Conservation (phyloP, 1,140 invertebrate genomes). For the Aleiodes sp. region DNA sequence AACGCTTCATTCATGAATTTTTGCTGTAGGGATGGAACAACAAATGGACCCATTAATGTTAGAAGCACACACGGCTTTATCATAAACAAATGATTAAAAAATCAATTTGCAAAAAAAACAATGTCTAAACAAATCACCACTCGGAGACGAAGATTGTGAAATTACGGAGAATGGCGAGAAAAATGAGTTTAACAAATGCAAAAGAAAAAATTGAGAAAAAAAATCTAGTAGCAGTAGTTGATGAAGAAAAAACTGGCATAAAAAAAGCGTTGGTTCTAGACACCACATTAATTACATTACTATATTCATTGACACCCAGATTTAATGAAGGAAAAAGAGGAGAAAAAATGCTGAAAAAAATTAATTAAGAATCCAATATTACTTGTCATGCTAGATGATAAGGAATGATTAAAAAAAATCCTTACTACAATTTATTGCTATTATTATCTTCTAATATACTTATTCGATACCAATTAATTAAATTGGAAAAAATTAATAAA, state of each 20-base stretch:
- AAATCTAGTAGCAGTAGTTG: conserved; percentile 49
- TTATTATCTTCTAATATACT: conserved; percentile 56
- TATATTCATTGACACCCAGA: conserved; percentile 56
- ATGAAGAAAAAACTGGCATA: conserved; percentile 50
- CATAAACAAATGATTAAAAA: conserved; percentile 32
- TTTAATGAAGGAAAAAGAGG: conserved; percentile 33
- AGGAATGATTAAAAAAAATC: conserved; percentile 55
- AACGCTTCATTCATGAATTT: conserved; percentile 25
- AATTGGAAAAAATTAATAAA: conserved; percentile 40
- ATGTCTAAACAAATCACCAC: conserved; percentile 9
- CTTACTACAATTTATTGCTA: conserved; percentile 61
- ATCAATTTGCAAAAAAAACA: conserved; percentile 9
- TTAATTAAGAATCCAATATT: conserved; percentile 50
- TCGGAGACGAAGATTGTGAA: conserved; percentile 46
- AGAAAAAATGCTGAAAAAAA: conserved; percentile 12
- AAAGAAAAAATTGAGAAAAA: conserved; percentile 29
- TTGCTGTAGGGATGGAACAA: conserved; percentile 58
- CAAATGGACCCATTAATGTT: conserved; percentile 57
- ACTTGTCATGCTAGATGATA: conserved; percentile 63
- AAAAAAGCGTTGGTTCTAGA: conserved; percentile 54
- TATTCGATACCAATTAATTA: conserved; percentile 56
- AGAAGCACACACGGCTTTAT: conserved; percentile 37
- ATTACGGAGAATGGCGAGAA: conserved; percentile 33
- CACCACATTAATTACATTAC: conserved; percentile 55
- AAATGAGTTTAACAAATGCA: conserved; percentile 13